Percentiles rank a stretch among this genome's conserved stretches.
Conservation (phyloP, 2,888 invertebrate genomes). For the Protonemura montana region DNA sequence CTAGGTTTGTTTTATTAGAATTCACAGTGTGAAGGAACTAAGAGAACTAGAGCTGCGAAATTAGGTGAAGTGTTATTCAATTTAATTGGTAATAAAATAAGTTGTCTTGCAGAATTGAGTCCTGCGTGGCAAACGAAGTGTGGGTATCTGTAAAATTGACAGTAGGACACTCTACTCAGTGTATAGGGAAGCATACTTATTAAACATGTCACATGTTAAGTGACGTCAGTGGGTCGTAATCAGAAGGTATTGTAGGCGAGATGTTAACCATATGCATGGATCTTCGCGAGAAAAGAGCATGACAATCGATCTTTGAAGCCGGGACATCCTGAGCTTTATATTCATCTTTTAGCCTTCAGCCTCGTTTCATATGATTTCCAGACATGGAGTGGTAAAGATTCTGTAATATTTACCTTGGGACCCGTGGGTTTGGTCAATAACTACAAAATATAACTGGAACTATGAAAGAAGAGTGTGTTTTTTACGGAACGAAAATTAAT, state of each 20-base stretch:
- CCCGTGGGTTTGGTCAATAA: too few species aligned
- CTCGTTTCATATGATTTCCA: too few species aligned
- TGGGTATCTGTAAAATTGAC: background rate
- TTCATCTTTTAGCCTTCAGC: too few species aligned
- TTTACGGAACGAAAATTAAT: too few species aligned
- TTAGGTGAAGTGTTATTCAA: too few species aligned
- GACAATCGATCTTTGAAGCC: background rate
- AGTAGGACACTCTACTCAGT: background rate
- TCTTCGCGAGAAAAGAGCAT: background rate
- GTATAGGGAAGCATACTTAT: background rate
- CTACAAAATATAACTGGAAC: too few species aligned
- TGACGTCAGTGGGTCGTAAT: background rate
- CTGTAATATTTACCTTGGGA: too few species aligned
- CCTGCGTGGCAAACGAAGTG: background rate
- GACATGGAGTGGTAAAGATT: too few species aligned
- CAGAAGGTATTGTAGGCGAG: slow-evolving; percentile 4
- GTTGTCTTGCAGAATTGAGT: background rate
- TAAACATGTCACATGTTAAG: background rate
- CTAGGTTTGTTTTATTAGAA: background rate
- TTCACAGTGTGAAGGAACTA: background rate
- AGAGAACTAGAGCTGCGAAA: too few species aligned
- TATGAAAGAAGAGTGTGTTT: too few species aligned
- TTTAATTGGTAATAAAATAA: too few species aligned
- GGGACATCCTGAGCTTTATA: background rate
- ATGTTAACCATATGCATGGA: background rate